Evolutionary conservation across 2,888 invertebrate genomes (phyloP), one percentile per base, ranked within the genome.

Genomic region (Drosophila birchii): DNA sequence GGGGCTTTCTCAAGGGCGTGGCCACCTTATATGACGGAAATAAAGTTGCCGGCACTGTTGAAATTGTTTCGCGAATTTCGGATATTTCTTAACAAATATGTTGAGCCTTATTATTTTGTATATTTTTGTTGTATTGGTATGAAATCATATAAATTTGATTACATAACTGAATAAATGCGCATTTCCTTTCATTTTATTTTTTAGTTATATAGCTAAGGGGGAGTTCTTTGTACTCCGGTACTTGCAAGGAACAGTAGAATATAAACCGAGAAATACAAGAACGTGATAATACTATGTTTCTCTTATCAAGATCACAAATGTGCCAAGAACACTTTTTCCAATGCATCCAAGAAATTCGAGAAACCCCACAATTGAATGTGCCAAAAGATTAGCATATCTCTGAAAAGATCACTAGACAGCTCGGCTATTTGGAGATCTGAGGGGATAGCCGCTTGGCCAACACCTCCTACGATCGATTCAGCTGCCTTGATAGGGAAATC

Each of bases 401-500:
- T 16, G 0, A 9, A 29, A 16, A 32, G 32, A 53, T 56, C 34
- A 36, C 39, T 32, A 76, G 81, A 84, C 81, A 70, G 47, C 34
- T 70, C 70, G 81, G 69, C 88, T 85, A 54, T 61, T 56, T 29
- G 23, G 6, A 44, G 57, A 58, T 73, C 58, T 67, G 16, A 58
- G 32, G 16, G 11, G 36, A 47, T 36, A 29, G 45, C 71, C 26
- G 62, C 51, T 20, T 20, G 20, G 11, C 38, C 56, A 55, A 60
- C 76, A 75, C 69, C 69, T 60, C 29, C 23, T n/a, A 12, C 18
- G n/a, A 51, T 45, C 41, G 86, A 82, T 86, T 59, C 60, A 68
- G 44, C 68, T 71, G 76, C 71, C 64, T 75, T 75, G 89, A 89
- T 86, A 89, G 79, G 70, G 68, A 79, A 88, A 86, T 87, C 78